phyloP scores from a whole-genome alignment of 2,797 vertebrate species.

The Gymnopithys bicolor region DNA sequence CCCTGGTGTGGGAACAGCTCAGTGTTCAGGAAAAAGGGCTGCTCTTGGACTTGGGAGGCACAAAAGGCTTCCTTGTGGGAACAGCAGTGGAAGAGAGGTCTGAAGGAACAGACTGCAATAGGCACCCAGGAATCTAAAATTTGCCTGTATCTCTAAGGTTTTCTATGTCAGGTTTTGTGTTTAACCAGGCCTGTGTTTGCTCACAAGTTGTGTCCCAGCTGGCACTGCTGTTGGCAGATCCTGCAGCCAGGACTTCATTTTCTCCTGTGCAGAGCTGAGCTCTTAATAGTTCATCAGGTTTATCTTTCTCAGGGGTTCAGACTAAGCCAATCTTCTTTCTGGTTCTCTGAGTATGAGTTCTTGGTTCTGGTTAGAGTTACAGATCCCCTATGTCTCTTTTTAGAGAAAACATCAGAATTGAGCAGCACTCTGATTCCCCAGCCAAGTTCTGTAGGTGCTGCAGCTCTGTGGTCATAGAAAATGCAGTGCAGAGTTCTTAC shows the following conservation, averaged over 20 bases:
- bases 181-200: background rate
- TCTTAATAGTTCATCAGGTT: background rate
- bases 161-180: background rate
- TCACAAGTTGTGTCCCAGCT: background rate
- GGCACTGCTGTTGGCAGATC: background rate
- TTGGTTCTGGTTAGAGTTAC: conserved; percentile 32
- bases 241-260: background rate
- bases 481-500: background rate
- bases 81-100: background rate
- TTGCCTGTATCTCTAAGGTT: background rate
- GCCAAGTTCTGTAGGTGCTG: conserved; percentile 10
- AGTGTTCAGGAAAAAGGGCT: background rate
- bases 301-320: conserved; percentile 5
- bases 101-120: background rate
- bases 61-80: background rate
- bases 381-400: conserved; percentile 32
- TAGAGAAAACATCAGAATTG: conserved; percentile 5
- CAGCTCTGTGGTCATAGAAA: background rate
- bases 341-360: background rate
- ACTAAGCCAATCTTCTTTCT: conserved; percentile 25
- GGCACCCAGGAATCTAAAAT: background rate
- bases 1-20: background rate
- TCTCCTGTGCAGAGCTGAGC: background rate
- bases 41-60: background rate
- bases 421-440: background rate